Conservation (phyloP, 2,113 vertebrate genomes). For the Tyrannus savana region DNA sequence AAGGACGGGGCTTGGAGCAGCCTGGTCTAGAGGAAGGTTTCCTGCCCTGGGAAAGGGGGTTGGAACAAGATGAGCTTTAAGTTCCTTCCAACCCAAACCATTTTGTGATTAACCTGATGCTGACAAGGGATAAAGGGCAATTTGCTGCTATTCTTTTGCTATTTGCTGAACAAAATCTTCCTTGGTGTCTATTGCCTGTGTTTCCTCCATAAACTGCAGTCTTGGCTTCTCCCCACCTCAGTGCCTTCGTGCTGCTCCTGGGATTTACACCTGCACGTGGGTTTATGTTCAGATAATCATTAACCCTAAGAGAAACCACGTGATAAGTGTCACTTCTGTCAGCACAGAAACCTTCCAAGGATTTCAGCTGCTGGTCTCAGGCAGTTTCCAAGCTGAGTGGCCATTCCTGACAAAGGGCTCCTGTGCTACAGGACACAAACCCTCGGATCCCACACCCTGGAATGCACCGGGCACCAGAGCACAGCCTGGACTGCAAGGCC, state of each 20-base stretch:
- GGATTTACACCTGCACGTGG: neutral
- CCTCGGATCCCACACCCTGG: rapidly evolving
- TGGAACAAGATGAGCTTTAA: neutral
- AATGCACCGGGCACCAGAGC: neutral
- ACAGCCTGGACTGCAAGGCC: neutral
- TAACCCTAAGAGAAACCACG: neutral
- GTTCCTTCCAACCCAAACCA: neutral
- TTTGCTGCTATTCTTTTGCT: neutral
- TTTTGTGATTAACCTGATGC: neutral
- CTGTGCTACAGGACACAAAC: neutral
- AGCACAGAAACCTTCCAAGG: neutral
- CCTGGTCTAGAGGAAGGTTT: neutral
- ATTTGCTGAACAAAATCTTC: neutral
- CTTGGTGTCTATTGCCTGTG: neutral
- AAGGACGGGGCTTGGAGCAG: neutral
- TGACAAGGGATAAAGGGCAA: neutral
- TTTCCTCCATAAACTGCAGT: neutral
- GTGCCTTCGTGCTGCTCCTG: neutral
- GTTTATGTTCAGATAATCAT: neutral
- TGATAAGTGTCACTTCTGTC: neutral
- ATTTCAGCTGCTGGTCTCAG: neutral
- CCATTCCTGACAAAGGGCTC: neutral
- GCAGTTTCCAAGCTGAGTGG: neutral
- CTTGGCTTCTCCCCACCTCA: neutral
- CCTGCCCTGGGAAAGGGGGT: neutral